Percentiles rank a stretch among this genome's conserved stretches.
These are phyloP conservation scores for Aradophagus sp. DNA, from an alignment of 1,140 invertebrate species.

Conservation along the genomic window DNA sequence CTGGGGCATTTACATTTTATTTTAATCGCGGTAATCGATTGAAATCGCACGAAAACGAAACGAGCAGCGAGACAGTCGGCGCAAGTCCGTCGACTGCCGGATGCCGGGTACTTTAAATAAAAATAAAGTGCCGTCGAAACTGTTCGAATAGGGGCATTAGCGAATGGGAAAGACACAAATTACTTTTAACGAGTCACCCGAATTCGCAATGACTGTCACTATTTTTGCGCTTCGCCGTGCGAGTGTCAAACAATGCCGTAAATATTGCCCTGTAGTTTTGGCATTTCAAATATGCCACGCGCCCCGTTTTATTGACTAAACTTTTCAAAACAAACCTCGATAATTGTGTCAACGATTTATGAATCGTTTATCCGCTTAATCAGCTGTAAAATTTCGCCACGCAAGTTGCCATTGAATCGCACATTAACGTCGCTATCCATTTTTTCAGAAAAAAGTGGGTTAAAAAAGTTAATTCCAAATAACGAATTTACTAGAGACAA, in stretches of 20 bases:
- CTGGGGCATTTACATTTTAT: constrained; percentile 73
- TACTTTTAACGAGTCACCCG: constrained; percentile 52
- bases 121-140: constrained; percentile 71
- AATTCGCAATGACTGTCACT: constrained; percentile 49
- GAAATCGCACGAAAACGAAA: constrained; percentile 68
- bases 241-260: constrained; percentile 25
- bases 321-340: too few relatives aligned
- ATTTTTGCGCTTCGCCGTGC: constrained; percentile 17
- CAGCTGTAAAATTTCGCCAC: too few relatives aligned
- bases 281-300: constrained; percentile 5
- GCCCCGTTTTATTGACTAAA: background rate
- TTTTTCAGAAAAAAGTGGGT: too few relatives aligned
- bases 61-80: constrained; percentile 45
- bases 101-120: constrained; percentile 70
- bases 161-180: constrained; percentile 67
- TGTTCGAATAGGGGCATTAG: constrained; percentile 68
- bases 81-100: constrained; percentile 44
- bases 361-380: background rate
- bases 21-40: constrained; percentile 75
- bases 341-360: background rate
- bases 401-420: too few relatives aligned
- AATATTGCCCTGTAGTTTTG: constrained; percentile 9
- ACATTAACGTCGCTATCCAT: too few relatives aligned
- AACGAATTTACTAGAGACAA: background rate
- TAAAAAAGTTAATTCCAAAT: too few relatives aligned